Percentiles rank a stretch among this genome's conserved stretches.
These are phyloP conservation scores for Tetragonisca angustula DNA, from an alignment of 2,888 invertebrate species.

Conservation along the genomic window DNA sequence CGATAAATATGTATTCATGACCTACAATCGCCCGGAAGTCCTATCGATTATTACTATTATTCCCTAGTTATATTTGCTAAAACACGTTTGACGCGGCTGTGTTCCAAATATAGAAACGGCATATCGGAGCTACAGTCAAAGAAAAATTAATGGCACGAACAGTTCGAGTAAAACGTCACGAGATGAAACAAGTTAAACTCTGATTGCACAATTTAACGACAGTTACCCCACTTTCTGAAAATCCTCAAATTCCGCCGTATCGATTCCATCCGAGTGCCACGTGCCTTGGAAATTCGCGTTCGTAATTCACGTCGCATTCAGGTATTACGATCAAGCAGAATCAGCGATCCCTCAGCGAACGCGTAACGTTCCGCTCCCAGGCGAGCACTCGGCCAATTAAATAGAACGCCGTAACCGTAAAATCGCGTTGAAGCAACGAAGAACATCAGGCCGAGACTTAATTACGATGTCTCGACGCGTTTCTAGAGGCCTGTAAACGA, in stretches of 20 bases:
- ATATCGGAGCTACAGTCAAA: neutral
- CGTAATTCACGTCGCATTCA: neutral
- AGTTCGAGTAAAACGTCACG: neutral
- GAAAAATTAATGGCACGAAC: neutral
- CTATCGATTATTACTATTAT: neutral
- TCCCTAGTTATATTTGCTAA: neutral
- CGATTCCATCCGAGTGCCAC: neutral
- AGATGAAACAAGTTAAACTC: neutral
- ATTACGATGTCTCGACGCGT: slow-evolving; percentile 24
- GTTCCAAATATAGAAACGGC: neutral
- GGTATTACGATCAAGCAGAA: neutral
- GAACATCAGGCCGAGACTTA: neutral
- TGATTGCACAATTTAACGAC: neutral
- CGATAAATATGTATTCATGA: neutral
- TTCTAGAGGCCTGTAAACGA: slow-evolving; percentile 16
- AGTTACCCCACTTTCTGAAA: neutral
- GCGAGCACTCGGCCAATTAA: neutral
- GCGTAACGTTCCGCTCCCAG: neutral
- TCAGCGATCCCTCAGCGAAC: neutral
- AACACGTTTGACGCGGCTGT: neutral
- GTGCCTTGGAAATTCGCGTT: neutral
- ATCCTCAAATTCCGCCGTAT: neutral
- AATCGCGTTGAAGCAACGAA: neutral
- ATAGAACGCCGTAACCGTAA: neutral
- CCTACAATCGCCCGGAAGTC: neutral